A percentile compares a stretch with the other conserved stretches of the same genome.
Conservation (phyloP, 92 coral and sea anemone species). For the Paramuricea clavata region DNA sequence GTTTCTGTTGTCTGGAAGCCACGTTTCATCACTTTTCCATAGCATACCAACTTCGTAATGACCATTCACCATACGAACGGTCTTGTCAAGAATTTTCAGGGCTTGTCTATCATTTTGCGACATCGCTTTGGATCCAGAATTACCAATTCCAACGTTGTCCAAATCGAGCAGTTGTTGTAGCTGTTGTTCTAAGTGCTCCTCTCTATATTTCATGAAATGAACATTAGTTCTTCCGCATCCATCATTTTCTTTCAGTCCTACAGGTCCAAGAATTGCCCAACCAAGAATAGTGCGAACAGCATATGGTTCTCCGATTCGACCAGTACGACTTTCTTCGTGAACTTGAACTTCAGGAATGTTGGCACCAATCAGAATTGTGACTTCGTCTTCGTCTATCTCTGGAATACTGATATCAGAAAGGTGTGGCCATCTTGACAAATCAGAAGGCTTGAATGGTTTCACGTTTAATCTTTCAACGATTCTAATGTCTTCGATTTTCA, state of each 20-base stretch:
- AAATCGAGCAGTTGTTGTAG: conserved; percentile 65
- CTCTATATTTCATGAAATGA: conserved; percentile 58
- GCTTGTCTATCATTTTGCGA: conserved; percentile 66
- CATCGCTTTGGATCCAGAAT: conserved; percentile 59
- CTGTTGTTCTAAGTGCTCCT: conserved; percentile 67
- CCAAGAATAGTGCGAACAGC: conserved; percentile 73
- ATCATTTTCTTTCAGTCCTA: conserved; percentile 35
- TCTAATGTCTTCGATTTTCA: conserved; percentile 50
- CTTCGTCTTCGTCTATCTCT: conserved; percentile 61
- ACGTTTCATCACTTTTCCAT: conserved; percentile 67
- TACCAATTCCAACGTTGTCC: conserved; percentile 62
- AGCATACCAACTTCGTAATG: conserved; percentile 75
- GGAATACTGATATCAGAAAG: conserved; percentile 51
- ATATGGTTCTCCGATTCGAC: conserved; percentile 70
- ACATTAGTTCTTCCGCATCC: conserved; percentile 59
- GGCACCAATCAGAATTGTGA: conserved; percentile 69
- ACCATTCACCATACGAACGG: conserved; percentile 59
- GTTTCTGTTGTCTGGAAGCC: conserved; percentile 73
- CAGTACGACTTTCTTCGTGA: conserved; percentile 72
- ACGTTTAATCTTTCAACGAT: conserved; percentile 49
- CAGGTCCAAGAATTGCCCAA: conserved; percentile 80
- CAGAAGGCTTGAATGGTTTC: conserved; percentile 52
- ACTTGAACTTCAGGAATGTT: conserved; percentile 71
- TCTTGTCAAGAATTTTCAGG: conserved; percentile 44
- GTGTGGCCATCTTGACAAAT: conserved; percentile 64